phyloP scores from a whole-genome alignment of 2,888 invertebrate genomes.

The Polymixis lichenea region DNA sequence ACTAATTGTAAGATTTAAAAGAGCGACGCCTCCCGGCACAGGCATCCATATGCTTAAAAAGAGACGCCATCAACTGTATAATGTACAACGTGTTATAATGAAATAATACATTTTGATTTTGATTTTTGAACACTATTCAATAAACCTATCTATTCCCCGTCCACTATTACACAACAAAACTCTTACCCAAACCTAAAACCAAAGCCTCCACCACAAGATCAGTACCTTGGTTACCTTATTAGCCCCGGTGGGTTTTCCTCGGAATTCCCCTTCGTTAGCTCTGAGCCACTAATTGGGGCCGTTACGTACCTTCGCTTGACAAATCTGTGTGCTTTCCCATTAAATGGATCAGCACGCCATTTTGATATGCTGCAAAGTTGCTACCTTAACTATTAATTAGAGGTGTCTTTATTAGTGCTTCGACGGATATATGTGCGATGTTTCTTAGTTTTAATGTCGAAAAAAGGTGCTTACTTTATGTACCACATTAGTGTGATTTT shows the following conservation, averaged over 20 bases:
- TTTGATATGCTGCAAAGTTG: conserved; percentile 45
- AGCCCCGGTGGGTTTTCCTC: conserved; percentile 33
- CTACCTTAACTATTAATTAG: conserved; percentile 26
- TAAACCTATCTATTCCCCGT: neutral
- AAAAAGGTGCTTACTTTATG: neutral
- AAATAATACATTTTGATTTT: too few species aligned
- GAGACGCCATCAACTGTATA: too few species aligned
- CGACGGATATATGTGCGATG: neutral
- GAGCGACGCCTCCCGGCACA: too few species aligned
- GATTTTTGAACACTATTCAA: too few species aligned
- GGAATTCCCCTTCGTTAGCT: conserved; percentile 52
- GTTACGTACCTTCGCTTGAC: conserved; percentile 49
- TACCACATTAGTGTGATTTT: neutral
- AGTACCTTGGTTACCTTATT: conserved; percentile 38
- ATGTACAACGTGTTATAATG: too few species aligned
- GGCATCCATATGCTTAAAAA: too few species aligned
- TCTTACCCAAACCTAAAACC: conserved; percentile 23
- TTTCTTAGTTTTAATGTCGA: neutral
- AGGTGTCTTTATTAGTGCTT: neutral
- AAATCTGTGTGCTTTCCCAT: conserved; percentile 59
- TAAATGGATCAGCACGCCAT: conserved; percentile 51
- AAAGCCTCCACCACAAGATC: conserved; percentile 32
- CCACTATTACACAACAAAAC: neutral
- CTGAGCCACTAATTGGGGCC: conserved; percentile 54
- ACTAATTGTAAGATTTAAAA: too few species aligned